phyloP scores from a whole-genome alignment of 2,888 invertebrate genomes.

The Suillia variegata region DNA sequence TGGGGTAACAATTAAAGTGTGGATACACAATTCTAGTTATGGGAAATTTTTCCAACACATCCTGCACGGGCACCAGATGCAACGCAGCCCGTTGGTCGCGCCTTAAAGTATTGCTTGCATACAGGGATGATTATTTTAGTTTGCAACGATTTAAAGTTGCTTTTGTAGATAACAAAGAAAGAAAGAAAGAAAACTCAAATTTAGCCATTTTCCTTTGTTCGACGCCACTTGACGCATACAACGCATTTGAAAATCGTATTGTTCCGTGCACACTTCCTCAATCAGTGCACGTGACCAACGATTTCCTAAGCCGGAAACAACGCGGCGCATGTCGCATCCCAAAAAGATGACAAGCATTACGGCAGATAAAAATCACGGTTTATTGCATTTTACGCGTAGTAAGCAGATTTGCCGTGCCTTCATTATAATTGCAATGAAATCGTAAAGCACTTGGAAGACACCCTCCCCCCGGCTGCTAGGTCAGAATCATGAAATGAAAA shows the following conservation, averaged over 20 bases:
- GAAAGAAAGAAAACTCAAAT: background rate
- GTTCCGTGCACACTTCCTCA: slow-evolving; percentile 18
- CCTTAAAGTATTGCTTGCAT: too few species aligned
- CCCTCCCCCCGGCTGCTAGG: background rate
- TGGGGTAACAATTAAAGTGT: too few species aligned
- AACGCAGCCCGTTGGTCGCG: slow-evolving; percentile 47
- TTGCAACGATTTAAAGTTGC: too few species aligned
- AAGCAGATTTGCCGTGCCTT: too few species aligned
- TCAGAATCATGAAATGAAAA: too few species aligned
- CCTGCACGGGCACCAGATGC: slow-evolving; percentile 48
- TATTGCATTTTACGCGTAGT: background rate
- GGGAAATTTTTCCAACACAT: slow-evolving; percentile 31
- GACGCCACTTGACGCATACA: background rate
- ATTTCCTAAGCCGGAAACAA: background rate
- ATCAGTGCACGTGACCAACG: slow-evolving; percentile 41
- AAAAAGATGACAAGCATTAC: slow-evolving; percentile 44
- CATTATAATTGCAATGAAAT: slow-evolving; percentile 13
- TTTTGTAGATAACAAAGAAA: background rate
- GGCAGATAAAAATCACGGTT: slow-evolving; percentile 40
- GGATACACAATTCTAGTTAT: slow-evolving; percentile 16
- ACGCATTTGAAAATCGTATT: background rate
- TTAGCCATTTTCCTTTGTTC: background rate
- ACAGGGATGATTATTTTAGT: too few species aligned
- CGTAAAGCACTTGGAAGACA: slow-evolving; percentile 1
- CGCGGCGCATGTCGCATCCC: slow-evolving; percentile 37